A percentile compares a stretch with the other conserved stretches of the same genome.
Conservation (phyloP, 37 sponge, comb jelly and placozoan genomes). For the Mnemiopsis leidyi region DNA sequence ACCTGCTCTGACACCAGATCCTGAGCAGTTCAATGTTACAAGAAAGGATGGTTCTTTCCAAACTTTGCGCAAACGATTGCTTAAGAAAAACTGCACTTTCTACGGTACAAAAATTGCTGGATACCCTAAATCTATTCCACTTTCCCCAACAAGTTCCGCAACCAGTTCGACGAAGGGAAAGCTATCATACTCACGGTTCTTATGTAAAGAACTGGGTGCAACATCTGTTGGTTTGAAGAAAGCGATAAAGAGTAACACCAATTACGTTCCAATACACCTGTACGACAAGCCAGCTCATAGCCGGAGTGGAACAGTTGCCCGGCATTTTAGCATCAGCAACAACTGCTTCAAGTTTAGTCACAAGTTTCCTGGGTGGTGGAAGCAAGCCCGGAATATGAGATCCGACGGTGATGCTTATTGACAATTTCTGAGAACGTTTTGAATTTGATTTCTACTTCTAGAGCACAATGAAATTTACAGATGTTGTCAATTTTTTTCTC, state of each 20-base stretch:
- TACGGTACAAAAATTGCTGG: not conserved
- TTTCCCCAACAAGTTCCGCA: not conserved
- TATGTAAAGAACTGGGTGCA: not conserved
- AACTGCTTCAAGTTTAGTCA: not conserved
- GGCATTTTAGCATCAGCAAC: not conserved
- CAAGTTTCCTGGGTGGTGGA: not conserved
- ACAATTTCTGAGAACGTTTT: no score
- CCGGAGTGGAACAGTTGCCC: no score
- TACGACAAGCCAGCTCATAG: constrained; percentile 1
- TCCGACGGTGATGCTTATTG: no score
- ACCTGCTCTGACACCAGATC: not conserved
- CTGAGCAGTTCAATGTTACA: not conserved
- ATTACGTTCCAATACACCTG: not conserved
- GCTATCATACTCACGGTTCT: constrained; percentile 14
- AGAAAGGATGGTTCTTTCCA: not conserved
- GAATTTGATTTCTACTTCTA: no score
- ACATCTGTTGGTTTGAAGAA: not conserved
- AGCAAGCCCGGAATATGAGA: no score
- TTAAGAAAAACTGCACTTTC: not conserved
- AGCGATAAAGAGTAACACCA: not conserved
- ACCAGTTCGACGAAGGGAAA: not conserved
- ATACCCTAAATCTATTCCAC: not conserved
- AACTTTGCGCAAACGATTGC: not conserved
- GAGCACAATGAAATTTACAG: no score
- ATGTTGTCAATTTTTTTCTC: no score